phyloP scores from a whole-genome alignment of 2,888 invertebrate species.

The Calliphora vomitoria region DNA sequence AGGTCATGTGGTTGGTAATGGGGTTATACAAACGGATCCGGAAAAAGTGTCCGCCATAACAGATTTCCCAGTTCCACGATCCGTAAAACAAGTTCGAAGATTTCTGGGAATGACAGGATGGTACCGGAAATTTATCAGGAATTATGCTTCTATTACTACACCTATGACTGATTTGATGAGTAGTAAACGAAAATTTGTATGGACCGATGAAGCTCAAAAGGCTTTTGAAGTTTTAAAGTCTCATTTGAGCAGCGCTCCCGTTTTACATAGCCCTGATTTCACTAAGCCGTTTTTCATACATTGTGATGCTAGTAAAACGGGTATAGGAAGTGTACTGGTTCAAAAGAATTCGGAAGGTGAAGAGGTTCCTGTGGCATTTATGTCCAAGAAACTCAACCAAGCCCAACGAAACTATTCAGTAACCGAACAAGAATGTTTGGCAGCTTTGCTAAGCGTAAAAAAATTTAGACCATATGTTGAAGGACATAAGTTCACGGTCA shows the following conservation, averaged over 20 bases:
- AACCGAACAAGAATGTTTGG: slow-evolving; percentile 67
- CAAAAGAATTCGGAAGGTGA: slow-evolving; percentile 49
- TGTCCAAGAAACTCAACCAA: slow-evolving; percentile 65
- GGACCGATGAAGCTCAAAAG: slow-evolving; percentile 42
- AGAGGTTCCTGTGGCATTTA: slow-evolving; percentile 58
- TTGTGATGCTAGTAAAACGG: slow-evolving; percentile 43
- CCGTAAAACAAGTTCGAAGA: slow-evolving; percentile 54
- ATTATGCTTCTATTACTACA: slow-evolving; percentile 54
- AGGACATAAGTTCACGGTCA: slow-evolving; percentile 73
- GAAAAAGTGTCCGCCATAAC: slow-evolving; percentile 53
- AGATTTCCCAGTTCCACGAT: slow-evolving; percentile 56
- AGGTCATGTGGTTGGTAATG: slow-evolving; percentile 64
- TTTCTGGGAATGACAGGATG: slow-evolving; percentile 68
- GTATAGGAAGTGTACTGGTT: slow-evolving; percentile 48
- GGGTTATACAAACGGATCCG: slow-evolving; percentile 53
- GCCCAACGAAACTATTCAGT: slow-evolving; percentile 68
- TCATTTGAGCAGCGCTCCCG: slow-evolving; percentile 53
- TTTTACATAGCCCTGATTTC: slow-evolving; percentile 52
- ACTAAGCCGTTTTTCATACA: slow-evolving; percentile 33
- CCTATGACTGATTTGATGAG: slow-evolving; percentile 56
- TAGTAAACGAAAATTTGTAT: slow-evolving; percentile 10
- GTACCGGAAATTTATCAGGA: slow-evolving; percentile 60
- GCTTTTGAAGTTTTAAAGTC: slow-evolving; percentile 51
- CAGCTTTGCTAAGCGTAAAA: slow-evolving; percentile 64
- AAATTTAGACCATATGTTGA: slow-evolving; percentile 68